Base-by-base conservation (phyloP, 2,888 invertebrate species). In the Acholoe squamosa region DNA sequence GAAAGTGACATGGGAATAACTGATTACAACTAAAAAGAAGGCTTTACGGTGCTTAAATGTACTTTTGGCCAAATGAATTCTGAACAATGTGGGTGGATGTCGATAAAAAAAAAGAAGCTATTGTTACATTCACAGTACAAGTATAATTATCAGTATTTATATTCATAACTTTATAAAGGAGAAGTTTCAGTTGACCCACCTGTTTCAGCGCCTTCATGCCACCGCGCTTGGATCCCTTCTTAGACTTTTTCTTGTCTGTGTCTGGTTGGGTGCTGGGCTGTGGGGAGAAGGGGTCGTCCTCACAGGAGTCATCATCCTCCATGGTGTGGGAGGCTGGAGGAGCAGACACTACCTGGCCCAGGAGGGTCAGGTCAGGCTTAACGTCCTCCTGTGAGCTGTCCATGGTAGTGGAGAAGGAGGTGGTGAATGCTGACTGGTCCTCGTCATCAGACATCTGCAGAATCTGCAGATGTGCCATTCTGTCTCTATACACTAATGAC, bases 351-450 rank as follows among this genome's bases (percentile, higher is more conserved):
- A 16, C 19, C 56, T 86, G 86, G 5, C 86, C 86, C 54, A 86
- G 86, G 28, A 86, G 56, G 28, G 86, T 86, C 10, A 86, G 54
- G 54, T 86, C 86, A n/a, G 86, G 86, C 86, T 86, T 86, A 54
- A 86, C 28, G 86, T 86, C 86, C 52, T 80, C 80, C 19, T 33
- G 34, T 14, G 80, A 80, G 19, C 34, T 80, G 80, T 80, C 80
- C 43, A 80, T 43, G 28, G 71, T 71, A 31, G 76, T 28, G 34
- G 80, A 80, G 43, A 16, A 80, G 43, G 80, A 80, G 80, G 80
- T 43, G 43, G 80, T 43, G 34, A 80, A 34, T 16, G 14, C 34
- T 43, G 34, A 33, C 34, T 33, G 80, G 34, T 80, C 80, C 34
- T 80, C 80, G 0, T 80, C 80, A 34, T 33, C 43, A 25, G 31